Evolutionary conservation across 2,797 vertebrate genomes (phyloP), one percentile per base, ranked within the genome.

Genomic region (Valencia hispanica): DNA sequence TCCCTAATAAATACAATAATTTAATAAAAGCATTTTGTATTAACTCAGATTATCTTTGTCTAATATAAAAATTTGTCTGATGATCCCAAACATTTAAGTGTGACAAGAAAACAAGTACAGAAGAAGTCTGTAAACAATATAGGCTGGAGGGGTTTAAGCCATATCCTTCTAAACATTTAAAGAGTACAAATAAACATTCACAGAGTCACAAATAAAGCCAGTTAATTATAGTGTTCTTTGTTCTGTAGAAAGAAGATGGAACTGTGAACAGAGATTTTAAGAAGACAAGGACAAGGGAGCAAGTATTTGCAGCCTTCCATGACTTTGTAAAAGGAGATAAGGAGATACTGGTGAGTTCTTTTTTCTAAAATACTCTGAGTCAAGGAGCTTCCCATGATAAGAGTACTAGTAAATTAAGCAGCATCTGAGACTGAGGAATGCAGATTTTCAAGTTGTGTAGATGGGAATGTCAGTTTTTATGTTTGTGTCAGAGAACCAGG

Each of bases 181-280:
- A 5, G 14, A 22, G 25, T 66, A 34, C 25, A 72, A 61, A 73
- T 75, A 50, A 69, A 73, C 30, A 8, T 17, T 5, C 11, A 39
- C 15, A 71, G 30, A 77, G 18, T 30, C 11, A 39, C 36, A 65
- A 25, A 66, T 25, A 41, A 41, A 66, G 36, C 20, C 63, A 41
- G 4, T 75, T 0, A 65, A 34, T 5, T 47, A 4, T 25, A 50
- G 25, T 51, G 11, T 51, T 30, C 50, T 77, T 61, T 69, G 53
- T 45, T 73, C 70, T 88, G 22, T 81, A 99, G 98, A 99, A 98
- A 47, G 98, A 99, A 92, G 98, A 99, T 0, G 98, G 98, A 84
- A 97, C 97, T 0, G 97, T 99, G 85, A 98, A 99, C 94, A 95
- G 97, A 77, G 98, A 99, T 88, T 99, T 99, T 91, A 99, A 99